Evolutionary conservation across 2,113 vertebrate genomes (phyloP).

Genomic region (Ifrita kowaldi): DNA sequence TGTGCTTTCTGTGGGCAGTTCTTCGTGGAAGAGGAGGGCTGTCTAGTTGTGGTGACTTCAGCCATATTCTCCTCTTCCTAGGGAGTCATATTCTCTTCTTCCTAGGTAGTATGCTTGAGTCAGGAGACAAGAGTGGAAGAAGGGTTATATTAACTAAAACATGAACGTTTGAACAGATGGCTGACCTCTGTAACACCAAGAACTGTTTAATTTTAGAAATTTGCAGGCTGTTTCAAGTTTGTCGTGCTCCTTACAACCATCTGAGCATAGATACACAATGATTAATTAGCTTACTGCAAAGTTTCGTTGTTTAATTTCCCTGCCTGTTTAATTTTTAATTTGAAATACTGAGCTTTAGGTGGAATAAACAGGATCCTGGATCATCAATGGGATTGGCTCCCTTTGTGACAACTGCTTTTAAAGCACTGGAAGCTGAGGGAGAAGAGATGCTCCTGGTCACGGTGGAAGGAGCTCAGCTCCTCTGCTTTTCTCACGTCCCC

Average conservation of each 20-base stretch:
- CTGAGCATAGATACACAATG: background rate
- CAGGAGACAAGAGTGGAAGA: background rate
- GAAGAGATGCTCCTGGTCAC: fast-evolving
- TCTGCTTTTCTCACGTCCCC: background rate
- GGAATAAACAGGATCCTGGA: background rate
- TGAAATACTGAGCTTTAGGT: background rate
- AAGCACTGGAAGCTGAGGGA: background rate
- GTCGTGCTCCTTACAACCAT: background rate
- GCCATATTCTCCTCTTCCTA: background rate
- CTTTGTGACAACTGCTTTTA: background rate
- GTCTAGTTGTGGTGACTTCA: background rate
- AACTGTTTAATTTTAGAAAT: slow-evolving; percentile 18
- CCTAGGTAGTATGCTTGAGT: background rate
- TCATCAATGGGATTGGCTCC: fast-evolving
- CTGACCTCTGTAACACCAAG: slow-evolving; percentile 15
- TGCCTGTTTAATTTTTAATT: background rate
- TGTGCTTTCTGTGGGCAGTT: background rate
- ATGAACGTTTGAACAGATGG: slow-evolving; percentile 35
- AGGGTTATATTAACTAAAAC: background rate
- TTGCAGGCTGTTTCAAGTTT: background rate
- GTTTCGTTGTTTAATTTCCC: background rate
- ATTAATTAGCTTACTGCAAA: background rate
- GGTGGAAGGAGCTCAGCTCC: background rate
- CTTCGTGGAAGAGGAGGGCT: background rate
- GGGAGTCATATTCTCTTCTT: background rate